Evolutionary conservation across 2,888 invertebrate genomes (phyloP).

Genomic region (Heteromyza rotundicornis): DNA sequence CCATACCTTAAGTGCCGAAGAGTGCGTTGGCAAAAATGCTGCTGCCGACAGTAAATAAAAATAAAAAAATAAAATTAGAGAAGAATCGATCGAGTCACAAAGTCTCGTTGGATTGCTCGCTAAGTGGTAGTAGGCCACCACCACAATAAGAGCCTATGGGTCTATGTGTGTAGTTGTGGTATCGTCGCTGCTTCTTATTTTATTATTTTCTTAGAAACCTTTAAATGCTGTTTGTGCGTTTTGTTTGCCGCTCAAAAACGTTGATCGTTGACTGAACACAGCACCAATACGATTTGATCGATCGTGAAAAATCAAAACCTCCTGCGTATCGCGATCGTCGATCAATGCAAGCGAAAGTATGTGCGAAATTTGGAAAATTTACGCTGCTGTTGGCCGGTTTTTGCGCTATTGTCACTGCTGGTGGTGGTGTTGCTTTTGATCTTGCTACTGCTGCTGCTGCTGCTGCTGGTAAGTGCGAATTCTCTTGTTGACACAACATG

Average conservation of each 20-base stretch:
- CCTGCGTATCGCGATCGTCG: constrained; percentile 44
- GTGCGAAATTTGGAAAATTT: constrained; percentile 54
- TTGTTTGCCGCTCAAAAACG: background rate
- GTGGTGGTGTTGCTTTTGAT: constrained; percentile 19
- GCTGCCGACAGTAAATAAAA: constrained; percentile 21
- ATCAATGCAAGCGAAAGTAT: constrained; percentile 36
- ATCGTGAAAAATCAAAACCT: constrained; percentile 43
- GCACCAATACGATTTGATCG: background rate
- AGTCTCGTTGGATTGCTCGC: constrained; percentile 20
- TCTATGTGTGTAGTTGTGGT: background rate
- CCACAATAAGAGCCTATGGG: background rate
- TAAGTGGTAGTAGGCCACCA: background rate
- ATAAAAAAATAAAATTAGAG: background rate
- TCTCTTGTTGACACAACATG: constrained; percentile 45
- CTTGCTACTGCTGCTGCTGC: constrained; percentile 16
- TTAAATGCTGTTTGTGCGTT: constrained; percentile 32
- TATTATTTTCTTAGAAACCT: constrained; percentile 30
- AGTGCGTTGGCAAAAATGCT: constrained; percentile 37
- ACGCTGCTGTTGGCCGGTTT: constrained; percentile 40
- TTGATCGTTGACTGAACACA: too few relatives aligned
- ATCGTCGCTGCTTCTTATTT: background rate
- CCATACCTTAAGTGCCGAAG: constrained; percentile 53
- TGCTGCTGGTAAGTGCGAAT: constrained; percentile 40
- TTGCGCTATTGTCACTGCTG: constrained; percentile 40
- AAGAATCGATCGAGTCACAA: constrained; percentile 15